A percentile compares a stretch with the other conserved stretches of the same genome.
Conservation (phyloP, 2,797 vertebrate species). For the Typhlichthys subterraneus region DNA sequence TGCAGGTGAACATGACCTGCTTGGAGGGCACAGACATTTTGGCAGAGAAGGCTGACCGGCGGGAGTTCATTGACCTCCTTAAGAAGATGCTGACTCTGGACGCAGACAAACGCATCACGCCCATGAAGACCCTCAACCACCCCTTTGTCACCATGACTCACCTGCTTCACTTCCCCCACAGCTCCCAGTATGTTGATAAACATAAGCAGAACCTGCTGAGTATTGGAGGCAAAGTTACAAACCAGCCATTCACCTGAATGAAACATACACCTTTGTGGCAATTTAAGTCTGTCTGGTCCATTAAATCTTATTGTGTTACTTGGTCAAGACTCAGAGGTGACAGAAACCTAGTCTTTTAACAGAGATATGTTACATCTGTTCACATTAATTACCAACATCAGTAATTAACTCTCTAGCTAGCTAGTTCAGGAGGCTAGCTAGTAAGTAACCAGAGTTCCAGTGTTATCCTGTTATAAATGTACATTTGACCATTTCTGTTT, state of each 20-base stretch:
- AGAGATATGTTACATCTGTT: too few species aligned
- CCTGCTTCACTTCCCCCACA: conserved; percentile 96
- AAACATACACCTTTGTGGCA: too few species aligned
- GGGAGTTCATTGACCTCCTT: conserved; percentile 96
- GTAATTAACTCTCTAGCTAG: background rate
- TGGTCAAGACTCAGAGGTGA: too few species aligned
- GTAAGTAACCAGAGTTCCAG: too few species aligned
- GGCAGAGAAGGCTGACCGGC: conserved; percentile 96
- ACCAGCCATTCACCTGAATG: too few species aligned
- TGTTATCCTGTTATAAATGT: background rate
- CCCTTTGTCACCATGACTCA: conserved; percentile 96
- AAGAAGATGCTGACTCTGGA: conserved; percentile 99
- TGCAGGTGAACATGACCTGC: conserved; percentile 96
- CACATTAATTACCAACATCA: background rate
- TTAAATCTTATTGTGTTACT: too few species aligned
- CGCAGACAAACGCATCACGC: conserved; percentile 95
- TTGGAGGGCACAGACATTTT: conserved; percentile 96
- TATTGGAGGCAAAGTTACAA: too few species aligned
- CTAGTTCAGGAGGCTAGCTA: background rate
- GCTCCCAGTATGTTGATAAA: conserved; percentile 87
- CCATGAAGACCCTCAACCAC: conserved; percentile 96
- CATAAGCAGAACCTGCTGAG: background rate
- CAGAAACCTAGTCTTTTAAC: too few species aligned
- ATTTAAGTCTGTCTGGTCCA: too few species aligned
- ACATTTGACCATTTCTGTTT: background rate